phyloP scores from a whole-genome alignment of 2,113 vertebrate genomes.

The Archocentrus centrarchus region DNA sequence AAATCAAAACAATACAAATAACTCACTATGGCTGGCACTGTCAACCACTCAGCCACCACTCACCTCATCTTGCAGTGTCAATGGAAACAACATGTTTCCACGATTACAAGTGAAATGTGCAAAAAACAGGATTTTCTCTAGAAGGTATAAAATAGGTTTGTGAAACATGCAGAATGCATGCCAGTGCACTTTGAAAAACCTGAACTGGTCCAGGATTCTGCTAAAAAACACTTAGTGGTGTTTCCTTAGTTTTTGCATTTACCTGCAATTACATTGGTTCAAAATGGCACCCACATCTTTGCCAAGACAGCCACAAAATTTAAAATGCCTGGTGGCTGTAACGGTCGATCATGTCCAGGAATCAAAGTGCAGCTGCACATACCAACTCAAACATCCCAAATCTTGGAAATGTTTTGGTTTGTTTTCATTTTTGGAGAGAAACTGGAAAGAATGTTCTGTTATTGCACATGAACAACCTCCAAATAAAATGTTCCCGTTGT shows the following conservation, averaged over 20 bases:
- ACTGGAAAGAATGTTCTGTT: constrained; percentile 7
- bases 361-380: constrained; percentile 8
- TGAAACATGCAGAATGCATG: not conserved
- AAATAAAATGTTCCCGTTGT: constrained; percentile 42
- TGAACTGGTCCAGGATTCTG: not conserved
- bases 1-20: constrained; percentile 29
- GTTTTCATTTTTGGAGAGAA: not conserved
- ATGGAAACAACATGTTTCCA: constrained; percentile 5
- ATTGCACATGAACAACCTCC: constrained; percentile 6
- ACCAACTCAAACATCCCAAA: constrained; percentile 46
- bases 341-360: constrained; percentile 21
- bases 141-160: not conserved
- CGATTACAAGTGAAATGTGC: not conserved
- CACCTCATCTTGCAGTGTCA: not conserved
- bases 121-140: not conserved
- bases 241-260: constrained; percentile 9
- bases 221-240: not conserved
- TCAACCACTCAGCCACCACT: constrained; percentile 16
- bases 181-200: not conserved
- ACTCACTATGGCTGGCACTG: not conserved
- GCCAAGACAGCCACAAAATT: constrained; percentile 49
- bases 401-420: constrained; percentile 1
- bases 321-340: constrained; percentile 33
- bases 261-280: constrained; percentile 8
- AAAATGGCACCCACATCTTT: not conserved